These are phyloP conservation scores for Mesorhabditis sp. DNA, from an alignment of 2,888 invertebrate genomes.

Conservation along the genomic window DNA sequence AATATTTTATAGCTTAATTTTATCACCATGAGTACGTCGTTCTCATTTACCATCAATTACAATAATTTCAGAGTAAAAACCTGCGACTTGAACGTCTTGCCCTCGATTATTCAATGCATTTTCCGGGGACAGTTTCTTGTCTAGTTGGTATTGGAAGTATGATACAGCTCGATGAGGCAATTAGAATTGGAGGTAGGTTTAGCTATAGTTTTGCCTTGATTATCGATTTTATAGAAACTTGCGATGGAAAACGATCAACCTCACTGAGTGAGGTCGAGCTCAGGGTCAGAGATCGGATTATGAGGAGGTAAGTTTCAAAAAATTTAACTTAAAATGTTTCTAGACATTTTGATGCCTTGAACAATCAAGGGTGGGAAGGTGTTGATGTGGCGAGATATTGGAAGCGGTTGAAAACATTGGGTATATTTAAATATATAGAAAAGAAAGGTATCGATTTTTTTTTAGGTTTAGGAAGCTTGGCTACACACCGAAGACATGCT, in stretches of 20 bases:
- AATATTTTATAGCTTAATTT: not conserved
- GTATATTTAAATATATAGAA: conserved; percentile 14
- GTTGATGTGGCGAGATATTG: conserved; percentile 66
- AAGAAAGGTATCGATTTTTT: not conserved
- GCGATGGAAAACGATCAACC: conserved; percentile 2
- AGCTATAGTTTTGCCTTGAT: not conserved
- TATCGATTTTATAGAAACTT: not conserved
- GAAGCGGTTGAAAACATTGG: conserved; percentile 47
- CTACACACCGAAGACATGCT: conserved; percentile 23
- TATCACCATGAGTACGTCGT: too few relatives aligned
- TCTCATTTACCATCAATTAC: not conserved
- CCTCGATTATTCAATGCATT: conserved; percentile 42
- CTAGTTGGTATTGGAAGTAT: conserved; percentile 42
- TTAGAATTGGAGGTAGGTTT: not conserved
- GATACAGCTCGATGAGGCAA: conserved; percentile 19
- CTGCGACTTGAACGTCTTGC: conserved; percentile 43
- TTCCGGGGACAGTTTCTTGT: conserved; percentile 39
- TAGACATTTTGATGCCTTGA: conserved; percentile 59
- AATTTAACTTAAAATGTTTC: conserved; percentile 6
- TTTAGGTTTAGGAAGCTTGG: not conserved
- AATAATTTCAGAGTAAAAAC: conserved; percentile 39
- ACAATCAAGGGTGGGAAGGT: conserved; percentile 72
- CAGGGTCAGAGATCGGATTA: conserved; percentile 46
- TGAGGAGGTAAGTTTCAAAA: conserved; percentile 32
- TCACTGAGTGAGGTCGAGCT: conserved; percentile 33